Conservation (phyloP, 1,140 invertebrate genomes). For the Carposina sasakii region DNA sequence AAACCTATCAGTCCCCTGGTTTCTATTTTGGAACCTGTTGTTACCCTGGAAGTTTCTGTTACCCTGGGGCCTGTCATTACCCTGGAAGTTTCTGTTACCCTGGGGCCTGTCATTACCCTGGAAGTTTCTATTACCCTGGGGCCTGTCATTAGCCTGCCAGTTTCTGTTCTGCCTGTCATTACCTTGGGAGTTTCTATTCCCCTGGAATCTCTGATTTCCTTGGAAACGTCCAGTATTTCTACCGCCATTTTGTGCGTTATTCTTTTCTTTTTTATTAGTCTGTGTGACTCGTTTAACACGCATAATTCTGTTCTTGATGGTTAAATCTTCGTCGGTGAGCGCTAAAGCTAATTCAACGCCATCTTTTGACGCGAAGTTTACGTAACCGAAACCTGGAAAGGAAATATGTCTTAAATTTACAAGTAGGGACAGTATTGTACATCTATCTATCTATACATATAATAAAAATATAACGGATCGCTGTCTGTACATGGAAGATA, state of each 20-base stretch:
- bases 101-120: constrained; percentile 1
- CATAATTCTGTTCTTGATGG: constrained; percentile 63
- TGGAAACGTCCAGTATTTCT: background rate
- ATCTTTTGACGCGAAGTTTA: constrained; percentile 76
- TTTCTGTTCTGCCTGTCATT: background rate
- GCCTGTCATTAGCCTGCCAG: background rate
- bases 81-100: constrained; percentile 9
- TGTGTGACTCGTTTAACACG: constrained; percentile 55
- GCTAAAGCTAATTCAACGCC: constrained; percentile 76
- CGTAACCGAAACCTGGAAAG: constrained; percentile 73
- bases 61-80: constrained; percentile 5
- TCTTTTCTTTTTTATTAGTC: constrained; percentile 18
- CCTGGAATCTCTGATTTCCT: background rate
- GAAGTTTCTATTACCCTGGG: background rate
- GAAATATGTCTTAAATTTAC: constrained; percentile 13
- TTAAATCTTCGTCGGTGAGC: constrained; percentile 71
- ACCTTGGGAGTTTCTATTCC: background rate
- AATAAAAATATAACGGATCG: too few species aligned
- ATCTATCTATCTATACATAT: too few species aligned
- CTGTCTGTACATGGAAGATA: too few species aligned
- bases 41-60: constrained; percentile 11
- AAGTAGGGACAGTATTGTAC: too few species aligned
- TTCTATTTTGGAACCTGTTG: background rate
- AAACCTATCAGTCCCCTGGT: constrained; percentile 4
- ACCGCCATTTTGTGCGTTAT: background rate